A percentile compares a stretch with the other conserved stretches of the same genome.
These are phyloP conservation scores for Orthosia incerta DNA, from an alignment of 2,888 invertebrate species.

Conservation along the genomic window DNA sequence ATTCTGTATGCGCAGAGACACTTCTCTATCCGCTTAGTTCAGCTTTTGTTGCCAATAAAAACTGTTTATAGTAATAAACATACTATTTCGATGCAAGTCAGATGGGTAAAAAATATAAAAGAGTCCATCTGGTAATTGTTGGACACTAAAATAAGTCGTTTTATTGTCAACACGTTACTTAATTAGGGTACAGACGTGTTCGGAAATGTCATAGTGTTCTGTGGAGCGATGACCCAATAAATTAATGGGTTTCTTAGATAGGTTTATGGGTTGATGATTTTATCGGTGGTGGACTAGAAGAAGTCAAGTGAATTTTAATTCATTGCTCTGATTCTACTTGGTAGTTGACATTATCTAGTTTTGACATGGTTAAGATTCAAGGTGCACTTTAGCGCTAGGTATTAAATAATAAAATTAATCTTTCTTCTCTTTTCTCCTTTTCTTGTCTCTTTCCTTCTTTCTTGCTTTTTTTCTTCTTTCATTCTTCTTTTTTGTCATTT, in stretches of 20 bases:
- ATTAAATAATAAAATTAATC: too few relatives aligned
- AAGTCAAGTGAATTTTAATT: slow-evolving; percentile 21
- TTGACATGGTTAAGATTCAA: not conserved
- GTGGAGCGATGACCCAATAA: slow-evolving; percentile 55
- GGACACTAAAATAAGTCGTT: slow-evolving; percentile 77
- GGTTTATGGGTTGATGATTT: slow-evolving; percentile 31
- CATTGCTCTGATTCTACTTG: not conserved
- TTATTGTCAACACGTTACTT: slow-evolving; percentile 82
- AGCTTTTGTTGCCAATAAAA: slow-evolving; percentile 86
- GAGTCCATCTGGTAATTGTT: slow-evolving; percentile 76
- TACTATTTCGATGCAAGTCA: slow-evolving; percentile 82
- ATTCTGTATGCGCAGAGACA: slow-evolving; percentile 81
- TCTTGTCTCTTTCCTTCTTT: too few relatives aligned
- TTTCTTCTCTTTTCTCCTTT: too few relatives aligned
- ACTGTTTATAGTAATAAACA: slow-evolving; percentile 79
- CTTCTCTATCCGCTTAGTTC: slow-evolving; percentile 79
- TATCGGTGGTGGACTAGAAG: not conserved
- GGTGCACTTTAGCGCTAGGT: not conserved
- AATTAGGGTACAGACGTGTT: slow-evolving; percentile 78
- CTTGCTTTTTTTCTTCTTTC: too few relatives aligned
- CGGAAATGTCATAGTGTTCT: slow-evolving; percentile 63
- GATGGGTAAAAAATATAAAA: slow-evolving; percentile 76
- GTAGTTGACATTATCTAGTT: not conserved
- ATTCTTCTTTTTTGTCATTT: too few relatives aligned
- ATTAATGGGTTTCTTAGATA: slow-evolving; percentile 39